These are phyloP conservation scores for Phthorimaea operculella DNA, from an alignment of 1,140 invertebrate genomes.

Conservation along the genomic window DNA sequence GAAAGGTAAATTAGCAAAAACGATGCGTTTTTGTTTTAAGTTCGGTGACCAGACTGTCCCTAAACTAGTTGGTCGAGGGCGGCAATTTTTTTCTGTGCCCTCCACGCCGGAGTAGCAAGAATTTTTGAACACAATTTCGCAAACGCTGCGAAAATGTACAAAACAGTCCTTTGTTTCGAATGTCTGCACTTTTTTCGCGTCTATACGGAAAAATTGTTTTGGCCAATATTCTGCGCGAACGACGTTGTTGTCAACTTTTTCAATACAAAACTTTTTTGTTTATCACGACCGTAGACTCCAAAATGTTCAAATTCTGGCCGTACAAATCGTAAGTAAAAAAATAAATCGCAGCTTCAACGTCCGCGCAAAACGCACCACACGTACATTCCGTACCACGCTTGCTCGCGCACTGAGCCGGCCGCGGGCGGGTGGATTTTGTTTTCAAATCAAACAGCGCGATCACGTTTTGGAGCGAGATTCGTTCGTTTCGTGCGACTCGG, in stretches of 20 bases:
- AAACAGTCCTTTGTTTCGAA: conserved; percentile 65
- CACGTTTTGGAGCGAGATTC: conserved; percentile 62
- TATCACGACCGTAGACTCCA: conserved; percentile 59
- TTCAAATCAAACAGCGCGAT: conserved; percentile 64
- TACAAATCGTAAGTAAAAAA: conserved; percentile 48
- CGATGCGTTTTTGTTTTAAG: conserved; percentile 60
- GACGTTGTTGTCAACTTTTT: conserved; percentile 43
- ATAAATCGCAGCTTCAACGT: conserved; percentile 61
- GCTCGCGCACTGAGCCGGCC: conserved; percentile 58
- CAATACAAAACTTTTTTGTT: conserved; percentile 46
- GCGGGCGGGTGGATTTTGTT: conserved; percentile 60
- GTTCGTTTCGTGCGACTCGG: conserved; percentile 38
- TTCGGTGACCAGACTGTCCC: conserved; percentile 56
- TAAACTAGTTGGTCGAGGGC: conserved; percentile 59
- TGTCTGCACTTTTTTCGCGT: conserved; percentile 60
- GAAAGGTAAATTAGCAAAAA: conserved; percentile 38
- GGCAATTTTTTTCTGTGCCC: conserved; percentile 43
- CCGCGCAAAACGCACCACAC: conserved; percentile 66
- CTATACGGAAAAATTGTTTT: conserved; percentile 64
- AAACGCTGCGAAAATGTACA: conserved; percentile 64
- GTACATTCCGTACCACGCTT: conserved; percentile 67
- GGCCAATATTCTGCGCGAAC: conserved; percentile 63
- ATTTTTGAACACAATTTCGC: conserved; percentile 67
- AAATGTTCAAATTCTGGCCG: conserved; percentile 51
- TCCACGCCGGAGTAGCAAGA: conserved; percentile 38